Conservation (phyloP, 2,888 invertebrate species). For the Dichetophora obliterata region DNA sequence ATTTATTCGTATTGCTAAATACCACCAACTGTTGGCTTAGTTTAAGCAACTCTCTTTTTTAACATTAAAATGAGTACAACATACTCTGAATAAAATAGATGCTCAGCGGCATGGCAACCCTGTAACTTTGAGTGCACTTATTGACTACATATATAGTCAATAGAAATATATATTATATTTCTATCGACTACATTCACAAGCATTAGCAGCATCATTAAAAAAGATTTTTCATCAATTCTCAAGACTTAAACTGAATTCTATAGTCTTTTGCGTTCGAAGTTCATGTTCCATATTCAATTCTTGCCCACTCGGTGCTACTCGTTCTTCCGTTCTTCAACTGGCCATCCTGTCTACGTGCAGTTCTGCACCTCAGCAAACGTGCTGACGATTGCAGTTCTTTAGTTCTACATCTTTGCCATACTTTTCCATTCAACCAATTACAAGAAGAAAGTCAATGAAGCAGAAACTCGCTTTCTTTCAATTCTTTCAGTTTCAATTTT, state of each 20-base stretch:
- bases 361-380: constrained; percentile 6
- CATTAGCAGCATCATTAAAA: constrained; percentile 20
- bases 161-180: too few species aligned
- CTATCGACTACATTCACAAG: background rate
- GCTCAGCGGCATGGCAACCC: too few species aligned
- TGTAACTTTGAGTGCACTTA: too few species aligned
- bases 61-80: too few species aligned
- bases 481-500: constrained; percentile 36
- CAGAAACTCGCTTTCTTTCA: constrained; percentile 37
- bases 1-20: too few species aligned
- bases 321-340: background rate
- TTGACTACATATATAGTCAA: too few species aligned
- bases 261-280: background rate
- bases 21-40: too few species aligned
- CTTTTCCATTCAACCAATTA: constrained; percentile 36
- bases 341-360: background rate
- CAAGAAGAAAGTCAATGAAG: constrained; percentile 37
- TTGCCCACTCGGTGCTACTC: background rate
- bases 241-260: constrained; percentile 36
- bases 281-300: background rate
- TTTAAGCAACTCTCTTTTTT: too few species aligned
- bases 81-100: too few species aligned
- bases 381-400: constrained; percentile 24
- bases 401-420: background rate
- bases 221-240: constrained; percentile 34